Base-by-base conservation (phyloP, 1,140 invertebrate species). In the Drosophila kurseongensis region DNA sequence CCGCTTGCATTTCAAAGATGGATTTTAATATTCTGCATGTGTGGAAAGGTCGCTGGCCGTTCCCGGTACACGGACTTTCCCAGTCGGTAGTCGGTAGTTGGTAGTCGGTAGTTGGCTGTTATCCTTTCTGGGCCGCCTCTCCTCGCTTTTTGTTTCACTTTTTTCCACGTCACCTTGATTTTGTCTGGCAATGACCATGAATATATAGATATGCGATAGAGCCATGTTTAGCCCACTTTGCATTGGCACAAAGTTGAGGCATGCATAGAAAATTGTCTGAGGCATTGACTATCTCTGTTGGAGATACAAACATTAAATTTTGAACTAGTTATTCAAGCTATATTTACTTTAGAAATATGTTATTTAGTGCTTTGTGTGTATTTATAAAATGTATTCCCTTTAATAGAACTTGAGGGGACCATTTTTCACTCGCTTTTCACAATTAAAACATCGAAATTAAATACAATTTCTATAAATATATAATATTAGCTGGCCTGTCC, bases 21-120 rank as follows among this genome's bases (percentile, higher is more conserved):
- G 84, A 89, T 89, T 89, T 89, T 90, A 89, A 89, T 89, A 89
- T 89, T 89, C 84, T 89, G 84, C 84, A 89, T 89, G 84, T 89
- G 84, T 89, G 84, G 85, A 89, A 84, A 89, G 84, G 84, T 89
- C 84, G 84, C 84, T 80, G 84, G 58, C 84, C 84, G 71, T 59
- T 77, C 78, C 67, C 59, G 60, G 76, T 65, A 66, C 76, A 68
- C 61, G 36, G 36, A 60, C 51, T 59, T 50, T 23, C 50, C 47
- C 57, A 55, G 23, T 44, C 72, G 41, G 45, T 60, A 62, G 47
- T 5, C 14, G 23, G 23, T 27, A 52, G 29, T 38, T 63, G 38
- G 42, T 52, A 55, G 61, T 40, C 51, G 35, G 73, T 35, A 57
- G 48, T 45, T 57, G 62, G 44, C 63, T 59, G 69, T 48, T 76